These are phyloP conservation scores for Anoplopoma fimbria DNA, from an alignment of 2,113 vertebrate species.

Conservation along the genomic window DNA sequence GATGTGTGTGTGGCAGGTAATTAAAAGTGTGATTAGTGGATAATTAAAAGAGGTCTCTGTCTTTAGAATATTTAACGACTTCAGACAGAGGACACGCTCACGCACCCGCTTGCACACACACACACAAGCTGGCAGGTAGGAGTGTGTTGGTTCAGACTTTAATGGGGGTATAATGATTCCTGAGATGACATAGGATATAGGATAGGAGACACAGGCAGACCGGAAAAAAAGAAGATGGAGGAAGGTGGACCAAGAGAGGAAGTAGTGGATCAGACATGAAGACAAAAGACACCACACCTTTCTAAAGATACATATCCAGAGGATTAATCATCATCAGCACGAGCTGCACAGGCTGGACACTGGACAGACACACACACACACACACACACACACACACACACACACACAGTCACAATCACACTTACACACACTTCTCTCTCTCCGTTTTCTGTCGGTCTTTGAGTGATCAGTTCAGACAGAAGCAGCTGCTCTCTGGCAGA, in stretches of 20 bases:
- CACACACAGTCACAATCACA: conserved; percentile 1
- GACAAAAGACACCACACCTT: conserved; percentile 49
- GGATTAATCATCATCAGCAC: conserved; percentile 65
- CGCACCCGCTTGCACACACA: conserved; percentile 39
- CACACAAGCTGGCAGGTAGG: conserved; percentile 48
- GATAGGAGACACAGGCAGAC: conserved; percentile 13
- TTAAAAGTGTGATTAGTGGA: conserved; percentile 80
- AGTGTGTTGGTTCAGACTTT: conserved; percentile 61
- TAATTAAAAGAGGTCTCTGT: conserved; percentile 80
- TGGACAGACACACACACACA: not conserved
- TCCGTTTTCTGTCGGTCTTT: conserved; percentile 28
- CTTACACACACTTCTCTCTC: not conserved
- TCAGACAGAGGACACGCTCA: conserved; percentile 62
- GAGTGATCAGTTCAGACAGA: conserved; percentile 59
- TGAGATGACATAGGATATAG: conserved; percentile 51
- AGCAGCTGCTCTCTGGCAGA: conserved; percentile 64
- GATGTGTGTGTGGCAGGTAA: conserved; percentile 76
- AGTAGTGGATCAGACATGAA: conserved; percentile 34
- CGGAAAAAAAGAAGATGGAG: conserved; percentile 29
- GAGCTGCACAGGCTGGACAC: conserved; percentile 19
- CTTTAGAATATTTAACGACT: conserved; percentile 76
- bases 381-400: not conserved
- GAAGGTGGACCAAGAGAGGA: conserved; percentile 11
- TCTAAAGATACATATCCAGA: conserved; percentile 52
- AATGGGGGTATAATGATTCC: conserved; percentile 64